Conservation (phyloP, 2,888 invertebrate genomes). For the Oligia latruncula region DNA sequence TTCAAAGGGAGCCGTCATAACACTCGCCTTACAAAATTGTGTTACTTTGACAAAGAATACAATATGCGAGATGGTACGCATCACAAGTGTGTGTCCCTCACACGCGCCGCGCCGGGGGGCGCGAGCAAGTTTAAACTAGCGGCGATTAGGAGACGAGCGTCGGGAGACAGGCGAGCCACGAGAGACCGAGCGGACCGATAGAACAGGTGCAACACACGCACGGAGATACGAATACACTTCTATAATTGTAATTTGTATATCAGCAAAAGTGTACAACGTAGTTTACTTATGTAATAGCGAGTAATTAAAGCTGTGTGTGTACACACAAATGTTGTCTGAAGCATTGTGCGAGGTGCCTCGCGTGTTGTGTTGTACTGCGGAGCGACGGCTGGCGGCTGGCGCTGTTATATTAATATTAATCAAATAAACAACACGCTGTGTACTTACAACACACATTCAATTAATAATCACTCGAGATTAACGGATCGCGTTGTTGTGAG, state of each 20-base stretch:
- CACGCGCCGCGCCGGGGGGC: not conserved
- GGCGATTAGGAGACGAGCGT: constrained; percentile 24
- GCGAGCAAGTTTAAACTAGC: constrained; percentile 17
- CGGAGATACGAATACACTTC: not conserved
- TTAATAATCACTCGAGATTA: constrained; percentile 46
- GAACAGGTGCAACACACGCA: not conserved
- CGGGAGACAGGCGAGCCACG: not conserved
- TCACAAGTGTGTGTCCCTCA: not conserved
- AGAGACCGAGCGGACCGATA: not conserved
- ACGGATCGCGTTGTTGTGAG: constrained; percentile 1
- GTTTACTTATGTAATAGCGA: not conserved
- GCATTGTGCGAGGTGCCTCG: not conserved
- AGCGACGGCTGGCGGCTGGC: not conserved
- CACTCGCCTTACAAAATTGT: not conserved
- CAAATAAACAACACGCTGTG: constrained; percentile 43
- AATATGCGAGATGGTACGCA: not conserved
- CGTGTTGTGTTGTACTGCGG: not conserved
- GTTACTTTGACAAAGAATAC: constrained; percentile 19
- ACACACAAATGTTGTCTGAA: not conserved
- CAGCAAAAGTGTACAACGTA: not conserved
- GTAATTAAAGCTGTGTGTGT: constrained; percentile 16
- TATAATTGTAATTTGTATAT: constrained; percentile 8
- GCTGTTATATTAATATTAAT: constrained; percentile 49
- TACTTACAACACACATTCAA: constrained; percentile 37
- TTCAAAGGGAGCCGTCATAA: constrained; percentile 43